These are phyloP conservation scores for Brachystomella parvula DNA, from an alignment of 1,140 invertebrate genomes.

Conservation along the genomic window DNA sequence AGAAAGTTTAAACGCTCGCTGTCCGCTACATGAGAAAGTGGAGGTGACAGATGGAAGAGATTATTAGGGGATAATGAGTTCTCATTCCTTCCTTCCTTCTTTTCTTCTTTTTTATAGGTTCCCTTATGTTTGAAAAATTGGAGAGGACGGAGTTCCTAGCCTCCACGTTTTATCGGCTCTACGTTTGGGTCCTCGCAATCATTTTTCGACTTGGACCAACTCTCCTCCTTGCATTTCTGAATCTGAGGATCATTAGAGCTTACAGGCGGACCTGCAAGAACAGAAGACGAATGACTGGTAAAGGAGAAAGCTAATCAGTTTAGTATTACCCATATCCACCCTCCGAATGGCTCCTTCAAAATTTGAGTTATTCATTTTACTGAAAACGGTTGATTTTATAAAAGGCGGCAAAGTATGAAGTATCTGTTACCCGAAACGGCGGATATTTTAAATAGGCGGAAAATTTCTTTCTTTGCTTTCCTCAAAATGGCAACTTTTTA, in stretches of 20 bases:
- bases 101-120: too few species aligned
- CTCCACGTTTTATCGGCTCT: slow-evolving; percentile 49
- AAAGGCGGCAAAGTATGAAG: too few species aligned
- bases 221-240: slow-evolving; percentile 57
- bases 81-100: too few species aligned
- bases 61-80: too few species aligned
- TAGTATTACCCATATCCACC: background rate
- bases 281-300: slow-evolving; percentile 52
- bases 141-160: slow-evolving; percentile 50
- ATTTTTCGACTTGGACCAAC: slow-evolving; percentile 61
- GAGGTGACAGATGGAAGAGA: too few species aligned
- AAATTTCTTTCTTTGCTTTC: too few species aligned
- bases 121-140: slow-evolving; percentile 50
- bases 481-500: too few species aligned
- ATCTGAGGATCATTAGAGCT: slow-evolving; percentile 60
- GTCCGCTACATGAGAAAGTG: too few species aligned
- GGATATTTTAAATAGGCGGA: background rate
- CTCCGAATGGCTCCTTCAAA: too few species aligned
- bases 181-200: slow-evolving; percentile 56
- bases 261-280: slow-evolving; percentile 58
- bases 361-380: background rate
- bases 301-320: background rate
- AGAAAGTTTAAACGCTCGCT: too few species aligned
- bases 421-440: too few species aligned
- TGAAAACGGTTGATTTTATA: background rate